Conservation (phyloP, 2,888 invertebrate genomes). For the Pollenia amentaria region DNA sequence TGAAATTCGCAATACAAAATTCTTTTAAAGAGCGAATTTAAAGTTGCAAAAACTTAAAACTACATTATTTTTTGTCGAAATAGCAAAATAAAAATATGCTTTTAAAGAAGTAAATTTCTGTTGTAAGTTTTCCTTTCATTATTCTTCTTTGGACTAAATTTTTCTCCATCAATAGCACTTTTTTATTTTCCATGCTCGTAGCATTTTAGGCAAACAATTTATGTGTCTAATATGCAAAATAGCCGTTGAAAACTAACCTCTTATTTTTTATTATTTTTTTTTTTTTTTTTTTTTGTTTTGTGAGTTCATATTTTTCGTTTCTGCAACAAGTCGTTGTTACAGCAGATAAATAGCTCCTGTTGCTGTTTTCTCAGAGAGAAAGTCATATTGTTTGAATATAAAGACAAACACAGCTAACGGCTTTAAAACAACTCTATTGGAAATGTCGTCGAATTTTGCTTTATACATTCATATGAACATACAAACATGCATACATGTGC, state of each 20-base stretch:
- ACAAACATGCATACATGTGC: slow-evolving; percentile 1
- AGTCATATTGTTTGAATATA: slow-evolving; percentile 17
- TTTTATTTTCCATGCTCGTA: not conserved
- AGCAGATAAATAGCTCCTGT: slow-evolving; percentile 55
- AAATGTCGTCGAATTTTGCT: slow-evolving; percentile 27
- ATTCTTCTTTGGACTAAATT: not conserved
- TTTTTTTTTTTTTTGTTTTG: not conserved
- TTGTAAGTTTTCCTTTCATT: not conserved
- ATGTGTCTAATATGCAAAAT: slow-evolving; percentile 66
- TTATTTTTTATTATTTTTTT: not conserved
- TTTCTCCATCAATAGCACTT: slow-evolving; percentile 30
- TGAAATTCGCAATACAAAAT: not conserved
- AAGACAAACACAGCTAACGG: slow-evolving; percentile 32
- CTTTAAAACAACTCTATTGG: slow-evolving; percentile 48
- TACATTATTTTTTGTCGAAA: no score
- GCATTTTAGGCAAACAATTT: slow-evolving; percentile 12
- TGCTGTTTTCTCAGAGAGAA: slow-evolving; percentile 9
- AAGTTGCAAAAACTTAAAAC: not conserved
- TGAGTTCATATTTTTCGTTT: slow-evolving; percentile 43
- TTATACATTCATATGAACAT: not conserved
- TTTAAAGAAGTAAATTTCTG: not conserved
- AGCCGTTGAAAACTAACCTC: slow-evolving; percentile 17
- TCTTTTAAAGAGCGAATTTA: not conserved
- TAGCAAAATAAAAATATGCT: not conserved
- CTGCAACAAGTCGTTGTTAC: slow-evolving; percentile 60